These are phyloP conservation scores for Colossoma macropomum DNA, from an alignment of 2,113 vertebrate genomes.

Conservation along the genomic window DNA sequence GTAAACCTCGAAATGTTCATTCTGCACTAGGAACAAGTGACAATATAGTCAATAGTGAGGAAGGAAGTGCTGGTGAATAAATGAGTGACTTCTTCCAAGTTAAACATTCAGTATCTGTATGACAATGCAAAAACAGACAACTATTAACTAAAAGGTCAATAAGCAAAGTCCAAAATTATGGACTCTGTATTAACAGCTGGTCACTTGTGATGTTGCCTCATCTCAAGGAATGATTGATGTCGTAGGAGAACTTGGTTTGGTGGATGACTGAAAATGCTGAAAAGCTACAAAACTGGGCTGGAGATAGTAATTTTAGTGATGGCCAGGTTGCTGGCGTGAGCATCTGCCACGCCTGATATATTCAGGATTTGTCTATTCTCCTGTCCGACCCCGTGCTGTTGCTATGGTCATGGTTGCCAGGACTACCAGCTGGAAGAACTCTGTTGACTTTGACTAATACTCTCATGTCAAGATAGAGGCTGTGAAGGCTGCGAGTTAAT, in stretches of 20 bases:
- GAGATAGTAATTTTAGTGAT: not conserved
- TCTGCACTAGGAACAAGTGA: not conserved
- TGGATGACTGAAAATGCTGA: not conserved
- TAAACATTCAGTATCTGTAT: conserved; percentile 32
- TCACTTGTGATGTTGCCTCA: not conserved
- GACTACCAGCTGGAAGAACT: conserved; percentile 24
- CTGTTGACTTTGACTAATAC: conserved; percentile 46
- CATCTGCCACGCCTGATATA: not conserved
- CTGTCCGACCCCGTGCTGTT: conserved; percentile 19
- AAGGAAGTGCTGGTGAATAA: not conserved
- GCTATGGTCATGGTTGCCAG: conserved; percentile 38
- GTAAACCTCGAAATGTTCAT: no score
- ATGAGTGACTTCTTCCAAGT: conserved; percentile 31
- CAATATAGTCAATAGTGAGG: not conserved
- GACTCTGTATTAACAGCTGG: conserved; percentile 24
- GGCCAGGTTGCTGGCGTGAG: not conserved
- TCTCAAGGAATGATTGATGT: not conserved
- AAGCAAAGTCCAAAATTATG: conserved; percentile 37
- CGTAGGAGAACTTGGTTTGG: not conserved
- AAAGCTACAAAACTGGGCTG: not conserved
- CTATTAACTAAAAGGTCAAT: conserved; percentile 34
- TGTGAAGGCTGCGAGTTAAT: conserved; percentile 45
- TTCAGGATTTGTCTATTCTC: not conserved
- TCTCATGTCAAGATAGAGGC: conserved; percentile 31
- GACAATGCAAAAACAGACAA: conserved; percentile 12